Evolutionary conservation across 64 coral and sea anemone species (phyloP), one percentile per base, ranked within the genome.

Genomic region (Montipora capricornis): DNA sequence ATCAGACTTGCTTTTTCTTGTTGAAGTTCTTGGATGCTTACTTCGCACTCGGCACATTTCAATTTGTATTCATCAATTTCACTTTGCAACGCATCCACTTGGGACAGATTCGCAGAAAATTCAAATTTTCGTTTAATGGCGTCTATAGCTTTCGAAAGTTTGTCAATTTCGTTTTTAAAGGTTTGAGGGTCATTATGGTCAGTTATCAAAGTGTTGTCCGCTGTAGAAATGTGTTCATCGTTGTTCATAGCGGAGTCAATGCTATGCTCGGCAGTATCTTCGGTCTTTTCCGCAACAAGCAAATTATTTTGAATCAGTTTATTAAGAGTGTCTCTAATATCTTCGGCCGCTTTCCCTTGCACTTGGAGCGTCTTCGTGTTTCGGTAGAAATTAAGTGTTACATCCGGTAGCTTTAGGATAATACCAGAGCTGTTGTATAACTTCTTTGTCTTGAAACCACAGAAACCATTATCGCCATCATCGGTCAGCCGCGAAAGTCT

Each of bases 11-110:
- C 77, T 37, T 37, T 37, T 37, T 37, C 29, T 37, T 37, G 29
- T 52, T 79, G 67, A 69, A 69, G n/a, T 55, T 55, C 52, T 55
- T 78, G 76, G 47, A 78, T 78, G 13, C 9, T 77, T 49, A 47
- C 44, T 48, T 77, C 15, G 75, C 9, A 7, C 6, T 55, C 52
- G 52, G 52, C 52, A 10, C 52, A 55, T 55, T 55, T 55, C 19
- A 75, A 75, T 75, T 75, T 75, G 22, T 75, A 75, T 75, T 75
- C 73, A 75, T 75, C 73, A 75, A 75, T 75, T 75, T 75, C 73
- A 75, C 73, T n/a, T 75, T 75, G 73, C 73, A 75, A 75, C 22
- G 73, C 73, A 75, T 75, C 73, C 73, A 75, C 73, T 75, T 44
- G 73, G 73, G 73, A 75, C 73, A 75, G 73, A 55, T 55, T 55